Evolutionary conservation across 2,797 vertebrate genomes (phyloP), one percentile per base, ranked within the genome.

Genomic region (Microctenopoma lineatum): DNA sequence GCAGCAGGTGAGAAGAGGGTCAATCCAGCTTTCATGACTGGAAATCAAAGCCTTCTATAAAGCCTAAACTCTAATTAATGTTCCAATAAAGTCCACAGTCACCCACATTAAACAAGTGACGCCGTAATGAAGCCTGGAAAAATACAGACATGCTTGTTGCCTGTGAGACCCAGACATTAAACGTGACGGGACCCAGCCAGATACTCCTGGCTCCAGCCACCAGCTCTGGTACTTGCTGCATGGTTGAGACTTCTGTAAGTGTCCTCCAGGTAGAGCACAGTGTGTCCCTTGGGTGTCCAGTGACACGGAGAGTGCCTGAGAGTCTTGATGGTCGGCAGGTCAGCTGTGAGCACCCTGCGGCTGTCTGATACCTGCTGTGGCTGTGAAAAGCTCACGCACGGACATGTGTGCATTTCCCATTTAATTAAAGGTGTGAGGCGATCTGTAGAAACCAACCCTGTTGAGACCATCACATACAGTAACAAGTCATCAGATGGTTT

Each of bases 251-350:
- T 57, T 27, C 18, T n/a, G n/a, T 47, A 59, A 70, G 53, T 65
- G 56, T 67, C 38, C 38, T 66, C 51, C 7, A 38, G 38, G 53
- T 32, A 14, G 4, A 25, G 45, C 50, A 5, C 48, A 44, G n/a
- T 3, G 26, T 36, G 39, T 65, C 55, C 55, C 51, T 16, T 32
- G 55, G 62, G 14, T 42, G 8, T 4, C 25, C 34, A 51, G 63
- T 18, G 29, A 12, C 65, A 54, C 48, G 42, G 53, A 80, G 72
- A 66, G 57, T 1, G 21, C 79, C 65, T 77, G 71, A 84, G 67
- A 61, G 70, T 69, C 61, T 38, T 51, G 52, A 25, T 67, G 78
- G 75, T 80, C 55, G 52, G 36, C 73, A 54, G 76, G 75, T 87
- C 81, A 66, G 57, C 59, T 66, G 54, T 67, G 62, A 87, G 65